Evolutionary conservation across 2,797 vertebrate species (phyloP).

Genomic region (Onychomys leucogaster): DNA sequence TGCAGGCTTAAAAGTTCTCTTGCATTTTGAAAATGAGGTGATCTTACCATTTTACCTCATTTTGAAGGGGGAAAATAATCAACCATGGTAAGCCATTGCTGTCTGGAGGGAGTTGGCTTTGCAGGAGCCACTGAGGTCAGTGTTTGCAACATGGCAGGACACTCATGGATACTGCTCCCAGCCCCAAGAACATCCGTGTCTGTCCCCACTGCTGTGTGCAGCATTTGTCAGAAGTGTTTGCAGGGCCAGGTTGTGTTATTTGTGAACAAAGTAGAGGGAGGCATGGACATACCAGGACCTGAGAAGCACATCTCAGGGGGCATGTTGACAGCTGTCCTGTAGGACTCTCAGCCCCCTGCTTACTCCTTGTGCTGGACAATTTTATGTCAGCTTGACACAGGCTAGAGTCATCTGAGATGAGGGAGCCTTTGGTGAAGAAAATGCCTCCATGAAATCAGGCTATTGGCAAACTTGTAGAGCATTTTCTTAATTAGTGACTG

Average conservation of each 20-base stretch:
- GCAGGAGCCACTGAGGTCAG: not conserved
- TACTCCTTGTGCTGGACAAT: not conserved
- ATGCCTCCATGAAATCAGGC: too few species aligned
- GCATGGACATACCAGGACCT: fast-evolving
- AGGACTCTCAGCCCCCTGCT: fast-evolving
- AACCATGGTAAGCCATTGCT: not conserved
- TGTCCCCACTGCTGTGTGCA: not conserved
- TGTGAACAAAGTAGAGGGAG: not conserved
- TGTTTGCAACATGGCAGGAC: not conserved
- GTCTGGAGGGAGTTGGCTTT: not conserved
- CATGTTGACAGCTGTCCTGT: not conserved
- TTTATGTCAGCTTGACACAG: not conserved
- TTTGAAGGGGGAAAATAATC: not conserved
- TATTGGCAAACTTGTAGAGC: not conserved
- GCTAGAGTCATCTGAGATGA: not conserved
- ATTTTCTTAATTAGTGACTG: not conserved
- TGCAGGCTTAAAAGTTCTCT: not conserved
- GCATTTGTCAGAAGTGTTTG: not conserved
- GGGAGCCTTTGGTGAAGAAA: not conserved
- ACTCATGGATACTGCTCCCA: fast-evolving
- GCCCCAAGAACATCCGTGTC: not conserved
- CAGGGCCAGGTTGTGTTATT: too few species aligned
- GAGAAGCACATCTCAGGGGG: not conserved
- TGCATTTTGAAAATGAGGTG: not conserved
- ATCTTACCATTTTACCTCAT: not conserved